Evolutionary conservation across 1,140 invertebrate species (phyloP).

Genomic region (Radopholus similis): DNA sequence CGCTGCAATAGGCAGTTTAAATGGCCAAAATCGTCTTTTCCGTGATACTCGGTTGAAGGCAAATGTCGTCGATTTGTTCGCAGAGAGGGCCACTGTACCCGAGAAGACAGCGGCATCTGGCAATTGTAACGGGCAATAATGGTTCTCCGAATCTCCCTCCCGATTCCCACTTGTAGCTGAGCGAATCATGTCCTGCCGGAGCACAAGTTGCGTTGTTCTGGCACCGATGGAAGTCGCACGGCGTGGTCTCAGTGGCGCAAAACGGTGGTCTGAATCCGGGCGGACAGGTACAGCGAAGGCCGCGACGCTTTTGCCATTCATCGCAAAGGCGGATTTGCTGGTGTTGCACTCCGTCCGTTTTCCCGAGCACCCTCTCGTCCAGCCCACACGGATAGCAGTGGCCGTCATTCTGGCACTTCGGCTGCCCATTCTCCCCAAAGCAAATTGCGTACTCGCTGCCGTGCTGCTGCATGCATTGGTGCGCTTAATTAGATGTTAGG

Average conservation of each 20-base stretch:
- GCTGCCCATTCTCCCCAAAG: not conserved
- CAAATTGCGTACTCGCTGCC: not conserved
- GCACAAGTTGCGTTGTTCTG: constrained; percentile 22
- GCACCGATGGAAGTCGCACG: constrained; percentile 28
- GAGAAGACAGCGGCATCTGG: not conserved
- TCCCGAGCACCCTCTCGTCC: constrained; percentile 9
- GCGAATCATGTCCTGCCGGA: not conserved
- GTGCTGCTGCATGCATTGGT: not conserved
- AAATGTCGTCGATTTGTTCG: not conserved
- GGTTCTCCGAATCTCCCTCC: not conserved
- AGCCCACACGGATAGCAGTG: constrained; percentile 33
- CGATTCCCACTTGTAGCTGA: not conserved
- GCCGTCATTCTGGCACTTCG: constrained; percentile 26
- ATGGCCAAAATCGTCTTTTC: not conserved
- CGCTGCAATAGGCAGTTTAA: not conserved
- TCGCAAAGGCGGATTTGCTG: not conserved
- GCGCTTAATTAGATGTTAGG: not conserved
- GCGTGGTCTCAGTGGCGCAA: constrained; percentile 12
- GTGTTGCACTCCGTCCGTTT: not conserved
- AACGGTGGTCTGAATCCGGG: constrained; percentile 33
- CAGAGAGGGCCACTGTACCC: not conserved
- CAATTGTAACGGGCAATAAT: not conserved
- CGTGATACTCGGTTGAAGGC: not conserved
- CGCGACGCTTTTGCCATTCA: not conserved
- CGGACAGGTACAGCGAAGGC: constrained; percentile 37